Percentiles rank a stretch among this genome's conserved stretches.
phyloP scores from a whole-genome alignment of 2,888 invertebrate species.

The Holacanthella duospinosa region DNA sequence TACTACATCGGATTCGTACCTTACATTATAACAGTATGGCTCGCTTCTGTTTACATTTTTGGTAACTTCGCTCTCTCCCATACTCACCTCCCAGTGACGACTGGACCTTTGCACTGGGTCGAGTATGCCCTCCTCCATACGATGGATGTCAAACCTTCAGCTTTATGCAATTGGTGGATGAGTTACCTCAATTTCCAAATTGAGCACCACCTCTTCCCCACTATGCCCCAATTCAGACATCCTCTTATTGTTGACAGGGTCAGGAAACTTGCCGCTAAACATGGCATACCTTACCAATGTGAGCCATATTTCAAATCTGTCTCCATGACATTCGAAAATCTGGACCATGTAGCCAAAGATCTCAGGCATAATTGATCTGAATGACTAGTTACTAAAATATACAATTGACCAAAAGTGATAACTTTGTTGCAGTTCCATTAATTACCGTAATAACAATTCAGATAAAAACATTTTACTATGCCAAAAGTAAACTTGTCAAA shows the following conservation, averaged over 20 bases:
- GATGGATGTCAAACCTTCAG: slow-evolving; percentile 19
- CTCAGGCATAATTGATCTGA: slow-evolving; percentile 17
- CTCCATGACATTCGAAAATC: slow-evolving; percentile 26
- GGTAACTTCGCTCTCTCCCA: slow-evolving; percentile 36
- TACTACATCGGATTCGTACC: slow-evolving; percentile 28
- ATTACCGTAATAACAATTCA: no score
- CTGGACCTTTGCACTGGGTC: slow-evolving; percentile 23
- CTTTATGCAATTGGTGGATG: slow-evolving; percentile 24
- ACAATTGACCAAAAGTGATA: no score
- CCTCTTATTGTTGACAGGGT: slow-evolving; percentile 27
- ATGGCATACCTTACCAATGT: slow-evolving; percentile 29
- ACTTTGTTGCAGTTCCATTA: no score
- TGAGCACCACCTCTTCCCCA: slow-evolving; percentile 31
- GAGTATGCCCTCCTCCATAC: slow-evolving; percentile 27
- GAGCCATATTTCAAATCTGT: slow-evolving; percentile 28
- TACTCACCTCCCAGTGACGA: slow-evolving; percentile 30
- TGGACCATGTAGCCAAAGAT: slow-evolving; percentile 32
- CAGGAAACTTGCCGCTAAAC: slow-evolving; percentile 27
- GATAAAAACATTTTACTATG: no score
- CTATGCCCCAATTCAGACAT: slow-evolving; percentile 36
- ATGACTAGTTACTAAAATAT: no score
- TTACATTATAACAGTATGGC: slow-evolving; percentile 33
- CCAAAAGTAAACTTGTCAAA: no score
- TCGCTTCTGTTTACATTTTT: slow-evolving; percentile 35
- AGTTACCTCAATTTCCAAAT: slow-evolving; percentile 29